Evolutionary conservation across 2,113 vertebrate species (phyloP).

Genomic region (Vidua macroura): DNA sequence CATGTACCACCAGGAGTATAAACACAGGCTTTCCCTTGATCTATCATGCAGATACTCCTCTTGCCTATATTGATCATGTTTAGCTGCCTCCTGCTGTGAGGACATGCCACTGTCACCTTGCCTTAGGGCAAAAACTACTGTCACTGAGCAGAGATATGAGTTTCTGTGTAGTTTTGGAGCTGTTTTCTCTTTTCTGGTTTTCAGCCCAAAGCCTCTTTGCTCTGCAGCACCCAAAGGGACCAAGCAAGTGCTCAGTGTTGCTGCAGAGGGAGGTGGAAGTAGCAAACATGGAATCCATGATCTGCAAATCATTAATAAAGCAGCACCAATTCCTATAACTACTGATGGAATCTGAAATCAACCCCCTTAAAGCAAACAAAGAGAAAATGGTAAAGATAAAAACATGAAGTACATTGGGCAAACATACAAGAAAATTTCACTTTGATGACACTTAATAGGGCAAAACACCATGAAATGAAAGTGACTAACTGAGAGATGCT

Average conservation of each 20-base stretch:
- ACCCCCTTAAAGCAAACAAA: neutral
- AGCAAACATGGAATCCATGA: neutral
- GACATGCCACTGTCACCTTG: neutral
- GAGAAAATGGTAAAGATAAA: neutral
- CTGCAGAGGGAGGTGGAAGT: neutral
- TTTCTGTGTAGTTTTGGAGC: neutral
- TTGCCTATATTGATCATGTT: neutral
- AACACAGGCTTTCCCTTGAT: neutral
- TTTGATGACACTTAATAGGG: neutral
- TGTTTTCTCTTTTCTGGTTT: neutral
- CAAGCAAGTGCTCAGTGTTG: neutral
- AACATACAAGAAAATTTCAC: neutral
- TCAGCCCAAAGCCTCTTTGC: neutral
- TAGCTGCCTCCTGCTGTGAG: neutral
- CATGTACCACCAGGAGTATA: fast-evolving
- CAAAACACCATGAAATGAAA: neutral
- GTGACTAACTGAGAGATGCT: neutral
- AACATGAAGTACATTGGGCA: neutral
- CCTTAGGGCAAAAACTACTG: neutral
- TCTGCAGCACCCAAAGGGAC: neutral
- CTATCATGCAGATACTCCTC: neutral
- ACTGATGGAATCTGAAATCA: neutral
- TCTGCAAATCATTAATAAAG: neutral
- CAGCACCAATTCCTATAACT: neutral
- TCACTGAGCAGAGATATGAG: neutral